Base-by-base conservation (phyloP, 2,797 vertebrate genomes). In the Peromyscus nudipes region DNA sequence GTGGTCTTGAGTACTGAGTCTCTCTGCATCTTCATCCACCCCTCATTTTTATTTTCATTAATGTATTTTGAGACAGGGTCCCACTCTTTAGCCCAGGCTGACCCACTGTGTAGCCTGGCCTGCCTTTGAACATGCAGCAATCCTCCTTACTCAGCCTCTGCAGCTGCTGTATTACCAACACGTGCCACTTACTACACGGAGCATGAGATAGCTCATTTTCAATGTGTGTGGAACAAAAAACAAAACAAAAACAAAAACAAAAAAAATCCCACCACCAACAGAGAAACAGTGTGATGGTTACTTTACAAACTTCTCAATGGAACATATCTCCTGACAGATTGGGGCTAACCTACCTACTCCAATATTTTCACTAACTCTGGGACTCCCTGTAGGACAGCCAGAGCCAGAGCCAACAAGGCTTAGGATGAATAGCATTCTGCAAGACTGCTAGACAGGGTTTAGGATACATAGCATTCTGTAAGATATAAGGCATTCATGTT, bases 311-410 rank as follows among this genome's bases (percentile, higher is more conserved):
- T 16, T 88, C 91, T 92, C 92, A 57, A 31, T 79, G 43, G 55
- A 80, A 65, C 21, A 17, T 83, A 90, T 34, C 81, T 90, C 29
- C 19, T 76, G 94, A 80, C 6, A 91, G n/a, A 86, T 23, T 85
- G 0, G 49, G 49, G 57, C 37, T 93, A 95, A 89, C 12, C 57
- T 31, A 76, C 62, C 62, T 23, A 86, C 64, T 80, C n/a, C 67
- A 97, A 76, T 86, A 92, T 86, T 91, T 85, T 94, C 82, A 92
- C 29, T 89, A 86, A 93, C 79, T 31, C 67, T 21, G 89, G 17
- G 57, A 12, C 29, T 81, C 57, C 31, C 40, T 88, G 43, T 0
- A 3, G 40, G 17, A 93, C 65, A 95, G 17, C 25, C 65, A 89
- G 19, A 82, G 16, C 27, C 60, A 40, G 57, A 83, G 60, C 13